A percentile compares a stretch with the other conserved stretches of the same genome.
Conservation (phyloP, 1,140 invertebrate genomes). For the Oedothorax gibbosus region DNA sequence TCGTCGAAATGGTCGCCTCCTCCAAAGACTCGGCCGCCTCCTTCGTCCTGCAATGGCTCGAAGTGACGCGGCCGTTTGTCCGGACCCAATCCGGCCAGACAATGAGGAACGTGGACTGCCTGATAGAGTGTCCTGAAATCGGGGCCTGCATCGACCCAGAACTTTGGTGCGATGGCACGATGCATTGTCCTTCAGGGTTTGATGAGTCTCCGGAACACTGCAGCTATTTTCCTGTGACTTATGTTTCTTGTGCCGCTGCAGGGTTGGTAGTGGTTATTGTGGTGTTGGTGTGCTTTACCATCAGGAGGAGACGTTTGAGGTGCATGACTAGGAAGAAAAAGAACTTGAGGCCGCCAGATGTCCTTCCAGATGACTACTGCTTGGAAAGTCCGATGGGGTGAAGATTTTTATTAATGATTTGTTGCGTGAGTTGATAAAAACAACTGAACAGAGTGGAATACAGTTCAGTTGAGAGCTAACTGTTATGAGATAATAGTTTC, state of each 20-base stretch:
- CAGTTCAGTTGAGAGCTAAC: too few species aligned
- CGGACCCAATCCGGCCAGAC: conserved; percentile 70
- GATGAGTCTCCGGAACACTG: conserved; percentile 82
- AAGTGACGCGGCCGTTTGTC: conserved; percentile 74
- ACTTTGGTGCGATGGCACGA: conserved; percentile 87
- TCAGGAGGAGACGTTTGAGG: background rate
- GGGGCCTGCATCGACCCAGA: conserved; percentile 87
- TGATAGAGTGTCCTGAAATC: conserved; percentile 84
- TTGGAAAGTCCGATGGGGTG: conserved; percentile 52
- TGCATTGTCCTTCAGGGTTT: conserved; percentile 87
- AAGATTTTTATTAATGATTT: background rate
- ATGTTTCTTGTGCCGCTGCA: conserved; percentile 47
- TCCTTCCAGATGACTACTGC: conserved; percentile 28
- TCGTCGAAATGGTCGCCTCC: conserved; percentile 79
- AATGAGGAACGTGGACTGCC: conserved; percentile 73
- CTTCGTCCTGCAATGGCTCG: conserved; percentile 86
- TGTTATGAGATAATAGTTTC: too few species aligned
- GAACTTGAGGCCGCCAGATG: conserved; percentile 10
- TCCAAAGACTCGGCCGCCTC: conserved; percentile 71
- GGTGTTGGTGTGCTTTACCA: conserved; percentile 28
- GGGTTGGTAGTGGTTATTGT: conserved; percentile 19
- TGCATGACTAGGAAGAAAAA: conserved; percentile 41
- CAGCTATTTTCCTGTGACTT: conserved; percentile 65
- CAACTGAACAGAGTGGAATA: too few species aligned
- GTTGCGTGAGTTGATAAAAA: too few species aligned